A percentile compares a stretch with the other conserved stretches of the same genome.
Evolutionary conservation across 2,888 invertebrate genomes (phyloP).

Genomic region (Seira ritae): DNA sequence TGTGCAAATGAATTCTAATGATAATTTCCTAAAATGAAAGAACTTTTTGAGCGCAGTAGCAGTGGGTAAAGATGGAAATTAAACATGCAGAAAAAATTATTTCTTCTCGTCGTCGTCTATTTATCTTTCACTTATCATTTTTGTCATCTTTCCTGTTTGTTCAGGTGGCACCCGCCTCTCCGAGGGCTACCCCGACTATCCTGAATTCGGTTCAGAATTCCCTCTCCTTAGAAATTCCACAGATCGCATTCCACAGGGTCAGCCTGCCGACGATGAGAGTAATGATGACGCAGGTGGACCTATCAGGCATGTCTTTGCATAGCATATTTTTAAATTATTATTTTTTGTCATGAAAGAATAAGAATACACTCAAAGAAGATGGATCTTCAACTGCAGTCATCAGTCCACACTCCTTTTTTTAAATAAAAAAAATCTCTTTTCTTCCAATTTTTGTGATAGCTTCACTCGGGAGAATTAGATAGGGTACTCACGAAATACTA

Average conservation of each 20-base stretch:
- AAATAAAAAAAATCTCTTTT: constrained; percentile 78
- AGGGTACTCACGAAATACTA: constrained; percentile 66
- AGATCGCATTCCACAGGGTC: constrained; percentile 72
- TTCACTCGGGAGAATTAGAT: constrained; percentile 78
- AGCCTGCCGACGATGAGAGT: constrained; percentile 71
- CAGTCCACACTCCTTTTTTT: constrained; percentile 21
- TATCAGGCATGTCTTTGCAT: constrained; percentile 66
- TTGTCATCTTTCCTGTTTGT: constrained; percentile 26
- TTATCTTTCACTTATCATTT: background rate
- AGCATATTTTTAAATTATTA: background rate
- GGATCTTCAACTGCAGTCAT: background rate
- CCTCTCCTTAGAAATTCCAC: constrained; percentile 72
- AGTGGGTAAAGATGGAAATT: background rate
- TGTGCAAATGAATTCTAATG: no score
- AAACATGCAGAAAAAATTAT: constrained; percentile 17
- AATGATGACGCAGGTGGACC: constrained; percentile 73
- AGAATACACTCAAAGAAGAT: no score
- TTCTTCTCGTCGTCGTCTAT: constrained; percentile 18
- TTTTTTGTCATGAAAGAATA: no score
- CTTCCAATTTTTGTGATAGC: constrained; percentile 69
- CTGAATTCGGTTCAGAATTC: constrained; percentile 73
- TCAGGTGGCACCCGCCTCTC: constrained; percentile 75
- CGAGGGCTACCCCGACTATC: constrained; percentile 77
- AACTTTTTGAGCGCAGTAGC: background rate
- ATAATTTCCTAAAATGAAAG: no score